These are phyloP conservation scores for Mergus octosetaceus DNA, from an alignment of 2,797 vertebrate species.

Conservation along the genomic window DNA sequence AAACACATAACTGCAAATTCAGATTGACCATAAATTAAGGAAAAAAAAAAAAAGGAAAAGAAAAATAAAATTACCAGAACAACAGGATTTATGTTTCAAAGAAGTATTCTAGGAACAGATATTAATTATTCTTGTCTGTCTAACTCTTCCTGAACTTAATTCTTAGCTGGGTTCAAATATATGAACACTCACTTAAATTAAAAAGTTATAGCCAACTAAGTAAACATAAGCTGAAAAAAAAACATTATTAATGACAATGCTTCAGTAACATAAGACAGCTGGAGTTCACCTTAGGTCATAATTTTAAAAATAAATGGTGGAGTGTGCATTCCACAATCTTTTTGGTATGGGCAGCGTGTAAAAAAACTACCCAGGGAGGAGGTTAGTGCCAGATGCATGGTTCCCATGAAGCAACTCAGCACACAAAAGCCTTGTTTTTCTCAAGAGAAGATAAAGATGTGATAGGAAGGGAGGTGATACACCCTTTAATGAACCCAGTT, in stretches of 20 bases:
- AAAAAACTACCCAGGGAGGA: neutral
- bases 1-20: neutral
- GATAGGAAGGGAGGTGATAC: neutral
- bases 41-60: too few species aligned
- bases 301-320: neutral
- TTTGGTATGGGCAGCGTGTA: neutral
- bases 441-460: neutral
- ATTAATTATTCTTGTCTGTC: neutral
- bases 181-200: slow-evolving; percentile 15
- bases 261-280: neutral
- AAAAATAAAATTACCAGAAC: neutral
- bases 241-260: neutral
- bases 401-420: neutral
- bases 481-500: neutral
- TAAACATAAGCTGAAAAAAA: slow-evolving; percentile 2
- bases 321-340: neutral
- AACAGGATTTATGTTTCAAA: neutral
- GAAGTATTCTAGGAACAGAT: neutral
- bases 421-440: neutral
- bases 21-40: too few species aligned
- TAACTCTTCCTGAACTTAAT: neutral
- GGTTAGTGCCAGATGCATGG: neutral
- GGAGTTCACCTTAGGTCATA: neutral
- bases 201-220: neutral
- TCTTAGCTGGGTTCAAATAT: slow-evolving; percentile 25